Conservation (phyloP, 2,888 invertebrate species). For the Eledone cirrhosa region DNA sequence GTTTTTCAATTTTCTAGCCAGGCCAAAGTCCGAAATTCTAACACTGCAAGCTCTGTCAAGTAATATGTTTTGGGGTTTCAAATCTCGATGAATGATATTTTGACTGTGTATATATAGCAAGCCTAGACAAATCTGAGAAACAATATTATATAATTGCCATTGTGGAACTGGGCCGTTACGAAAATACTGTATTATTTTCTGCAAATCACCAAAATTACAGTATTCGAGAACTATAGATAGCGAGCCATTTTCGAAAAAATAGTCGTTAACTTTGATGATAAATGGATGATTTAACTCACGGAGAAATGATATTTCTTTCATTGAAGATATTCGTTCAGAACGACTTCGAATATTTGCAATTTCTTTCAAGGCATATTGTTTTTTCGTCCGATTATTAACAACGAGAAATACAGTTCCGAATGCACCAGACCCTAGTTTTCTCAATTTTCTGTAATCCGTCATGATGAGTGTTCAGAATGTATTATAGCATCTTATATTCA, state of each 20-base stretch:
- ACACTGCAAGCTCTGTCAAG: background rate
- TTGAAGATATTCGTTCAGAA: background rate
- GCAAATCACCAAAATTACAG: background rate
- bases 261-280: background rate
- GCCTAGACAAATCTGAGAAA: background rate
- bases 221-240: slow-evolving; percentile 7
- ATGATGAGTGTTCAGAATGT: background rate
- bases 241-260: background rate
- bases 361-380: slow-evolving; percentile 8
- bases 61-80: slow-evolving; percentile 15
- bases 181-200: background rate
- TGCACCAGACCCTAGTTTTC: background rate
- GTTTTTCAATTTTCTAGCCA: background rate
- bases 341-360: background rate
- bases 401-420: background rate
- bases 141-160: background rate
- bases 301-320: background rate
- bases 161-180: background rate
- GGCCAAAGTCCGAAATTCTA: slow-evolving; percentile 3
- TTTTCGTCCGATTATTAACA: background rate
- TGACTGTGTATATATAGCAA: slow-evolving; percentile 4
- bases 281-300: background rate
- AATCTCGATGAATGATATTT: slow-evolving; percentile 10
- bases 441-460: background rate
- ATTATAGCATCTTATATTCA: too few relatives aligned